Percentiles rank a stretch among this genome's conserved stretches.
These are phyloP conservation scores for Taeniopygia guttata DNA, from an alignment of 2,797 vertebrate genomes.

Conservation along the genomic window DNA sequence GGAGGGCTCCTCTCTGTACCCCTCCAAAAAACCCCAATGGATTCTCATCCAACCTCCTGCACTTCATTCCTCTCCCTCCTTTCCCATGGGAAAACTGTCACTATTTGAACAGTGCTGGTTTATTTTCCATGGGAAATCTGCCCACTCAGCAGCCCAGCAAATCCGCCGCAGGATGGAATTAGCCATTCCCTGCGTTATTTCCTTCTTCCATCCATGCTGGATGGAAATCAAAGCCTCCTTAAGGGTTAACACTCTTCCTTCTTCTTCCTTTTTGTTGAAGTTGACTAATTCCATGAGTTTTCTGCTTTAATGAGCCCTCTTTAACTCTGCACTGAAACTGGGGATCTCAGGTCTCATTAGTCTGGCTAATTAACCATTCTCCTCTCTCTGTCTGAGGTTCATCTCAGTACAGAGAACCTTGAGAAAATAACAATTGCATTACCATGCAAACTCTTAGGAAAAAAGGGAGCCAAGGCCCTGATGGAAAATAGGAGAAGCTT, in stretches of 20 bases:
- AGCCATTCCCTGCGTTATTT: not conserved
- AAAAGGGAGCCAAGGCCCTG: not conserved
- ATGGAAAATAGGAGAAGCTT: not conserved
- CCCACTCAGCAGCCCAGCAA: not conserved
- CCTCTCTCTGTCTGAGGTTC: not conserved
- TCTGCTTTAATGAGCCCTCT: conserved; percentile 39
- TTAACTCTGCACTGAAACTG: not conserved
- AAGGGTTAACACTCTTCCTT: not conserved
- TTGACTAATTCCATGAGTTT: not conserved
- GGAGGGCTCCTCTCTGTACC: not conserved
- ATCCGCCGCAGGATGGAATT: not conserved
- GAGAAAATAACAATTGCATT: conserved; percentile 23
- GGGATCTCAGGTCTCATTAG: conserved; percentile 45
- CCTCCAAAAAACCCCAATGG: not conserved
- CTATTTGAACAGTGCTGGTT: not conserved
- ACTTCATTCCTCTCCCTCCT: not conserved
- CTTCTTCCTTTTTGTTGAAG: not conserved
- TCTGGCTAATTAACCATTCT: conserved; percentile 46
- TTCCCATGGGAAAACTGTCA: not conserved
- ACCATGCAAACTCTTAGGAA: not conserved
- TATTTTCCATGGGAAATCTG: not conserved
- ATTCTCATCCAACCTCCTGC: not conserved
- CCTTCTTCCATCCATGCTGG: not conserved
- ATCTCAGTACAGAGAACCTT: not conserved
- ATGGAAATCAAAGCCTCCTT: not conserved